Conservation (phyloP, 2,797 vertebrate genomes). For the Nyctalus aviator region DNA sequence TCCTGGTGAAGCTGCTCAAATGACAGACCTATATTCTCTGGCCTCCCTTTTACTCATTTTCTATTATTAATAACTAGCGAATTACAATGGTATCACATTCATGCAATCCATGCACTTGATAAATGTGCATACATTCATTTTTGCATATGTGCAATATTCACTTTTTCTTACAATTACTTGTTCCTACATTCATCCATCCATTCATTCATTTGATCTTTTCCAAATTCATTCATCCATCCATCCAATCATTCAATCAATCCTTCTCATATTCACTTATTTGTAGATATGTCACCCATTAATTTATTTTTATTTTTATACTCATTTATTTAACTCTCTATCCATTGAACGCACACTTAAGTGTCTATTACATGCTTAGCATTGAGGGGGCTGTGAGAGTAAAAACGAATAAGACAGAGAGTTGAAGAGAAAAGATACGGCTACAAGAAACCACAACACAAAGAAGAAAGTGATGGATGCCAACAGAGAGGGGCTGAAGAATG, state of each 20-base stretch:
- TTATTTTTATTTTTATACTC: not conserved
- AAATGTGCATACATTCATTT: not conserved
- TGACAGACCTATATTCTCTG: not conserved
- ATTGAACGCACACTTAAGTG: not conserved
- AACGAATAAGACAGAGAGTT: not conserved
- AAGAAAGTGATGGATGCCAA: not conserved
- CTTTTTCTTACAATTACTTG: conserved; percentile 19
- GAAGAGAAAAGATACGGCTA: not conserved
- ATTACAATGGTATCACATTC: not conserved
- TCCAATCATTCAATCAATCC: not conserved
- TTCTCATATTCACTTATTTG: conserved; percentile 28
- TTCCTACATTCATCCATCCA: not conserved
- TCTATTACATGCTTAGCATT: not conserved
- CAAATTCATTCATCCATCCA: not conserved
- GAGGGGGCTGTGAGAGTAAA: not conserved
- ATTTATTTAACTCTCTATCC: not conserved
- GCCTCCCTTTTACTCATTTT: not conserved
- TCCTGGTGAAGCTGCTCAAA: not conserved
- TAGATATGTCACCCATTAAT: not conserved
- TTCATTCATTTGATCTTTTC: not conserved
- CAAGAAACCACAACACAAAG: not conserved
- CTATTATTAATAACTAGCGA: not conserved
- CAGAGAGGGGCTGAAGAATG: not conserved
- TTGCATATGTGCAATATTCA: not conserved
- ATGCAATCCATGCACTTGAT: not conserved